Evolutionary conservation across 2,888 invertebrate genomes (phyloP).

Genomic region (Protophormia terraenovae): DNA sequence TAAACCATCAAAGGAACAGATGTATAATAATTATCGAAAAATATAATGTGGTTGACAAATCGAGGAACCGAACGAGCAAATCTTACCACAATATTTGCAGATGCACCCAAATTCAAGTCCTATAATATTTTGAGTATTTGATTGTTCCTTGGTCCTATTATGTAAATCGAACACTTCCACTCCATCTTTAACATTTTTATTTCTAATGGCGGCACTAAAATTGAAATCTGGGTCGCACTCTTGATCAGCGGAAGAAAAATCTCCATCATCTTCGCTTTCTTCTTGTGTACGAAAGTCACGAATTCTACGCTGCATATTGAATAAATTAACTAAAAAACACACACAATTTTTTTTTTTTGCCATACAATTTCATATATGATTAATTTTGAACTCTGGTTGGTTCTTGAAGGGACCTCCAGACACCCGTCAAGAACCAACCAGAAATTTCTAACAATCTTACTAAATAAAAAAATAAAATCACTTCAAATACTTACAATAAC

Average conservation of each 20-base stretch:
- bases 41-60: conserved; percentile 7
- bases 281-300: not conserved
- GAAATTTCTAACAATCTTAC: not conserved
- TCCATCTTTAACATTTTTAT: not conserved
- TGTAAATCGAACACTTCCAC: not conserved
- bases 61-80: conserved; percentile 20
- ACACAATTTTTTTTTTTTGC: too few species aligned
- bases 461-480: not conserved
- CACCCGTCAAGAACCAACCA: too few species aligned
- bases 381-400: too few species aligned
- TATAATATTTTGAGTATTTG: not conserved
- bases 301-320: too few species aligned
- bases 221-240: not conserved
- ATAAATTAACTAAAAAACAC: too few species aligned
- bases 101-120: conserved; percentile 33
- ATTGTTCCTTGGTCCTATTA: not conserved
- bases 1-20: conserved; percentile 10
- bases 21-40: conserved; percentile 35
- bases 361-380: too few species aligned
- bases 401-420: too few species aligned
- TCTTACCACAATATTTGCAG: conserved; percentile 34
- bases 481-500: not conserved
- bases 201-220: not conserved
- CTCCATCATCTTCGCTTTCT: conserved; percentile 14
- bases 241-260: conserved; percentile 10